These are phyloP conservation scores for Calameuta filiformis DNA, from an alignment of 2,888 invertebrate species.

Conservation along the genomic window DNA sequence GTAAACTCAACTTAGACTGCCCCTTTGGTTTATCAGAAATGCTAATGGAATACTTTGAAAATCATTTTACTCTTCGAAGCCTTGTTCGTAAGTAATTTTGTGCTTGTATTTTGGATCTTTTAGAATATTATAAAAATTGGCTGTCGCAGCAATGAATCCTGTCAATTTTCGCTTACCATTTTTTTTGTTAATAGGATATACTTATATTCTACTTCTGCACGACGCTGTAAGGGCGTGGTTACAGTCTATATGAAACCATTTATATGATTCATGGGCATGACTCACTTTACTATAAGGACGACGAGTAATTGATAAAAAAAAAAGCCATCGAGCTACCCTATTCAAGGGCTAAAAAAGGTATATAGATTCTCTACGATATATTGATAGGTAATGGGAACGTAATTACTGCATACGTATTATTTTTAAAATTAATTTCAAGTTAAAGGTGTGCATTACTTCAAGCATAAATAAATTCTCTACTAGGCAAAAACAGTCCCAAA, in stretches of 20 bases:
- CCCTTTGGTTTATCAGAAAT: background rate
- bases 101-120: background rate
- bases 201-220: background rate
- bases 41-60: background rate
- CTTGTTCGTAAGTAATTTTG: background rate
- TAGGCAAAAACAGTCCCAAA: background rate
- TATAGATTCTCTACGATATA: background rate
- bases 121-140: too few relatives aligned
- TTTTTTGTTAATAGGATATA: background rate
- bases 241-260: conserved; percentile 19
- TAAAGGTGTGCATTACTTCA: too few relatives aligned
- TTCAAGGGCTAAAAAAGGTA: background rate
- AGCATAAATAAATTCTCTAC: background rate
- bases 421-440: too few relatives aligned
- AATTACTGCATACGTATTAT: background rate
- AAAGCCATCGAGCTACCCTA: background rate
- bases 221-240: background rate
- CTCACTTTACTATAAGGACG: conserved; percentile 28
- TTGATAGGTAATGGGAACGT: background rate
- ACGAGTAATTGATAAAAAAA: background rate
- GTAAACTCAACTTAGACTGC: background rate
- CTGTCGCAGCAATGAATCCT: background rate
- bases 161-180: background rate
- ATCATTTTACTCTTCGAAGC: background rate
- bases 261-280: conserved; percentile 40